Base-by-base conservation (phyloP, 2,113 vertebrate species). In the Ursus arctos region DNA sequence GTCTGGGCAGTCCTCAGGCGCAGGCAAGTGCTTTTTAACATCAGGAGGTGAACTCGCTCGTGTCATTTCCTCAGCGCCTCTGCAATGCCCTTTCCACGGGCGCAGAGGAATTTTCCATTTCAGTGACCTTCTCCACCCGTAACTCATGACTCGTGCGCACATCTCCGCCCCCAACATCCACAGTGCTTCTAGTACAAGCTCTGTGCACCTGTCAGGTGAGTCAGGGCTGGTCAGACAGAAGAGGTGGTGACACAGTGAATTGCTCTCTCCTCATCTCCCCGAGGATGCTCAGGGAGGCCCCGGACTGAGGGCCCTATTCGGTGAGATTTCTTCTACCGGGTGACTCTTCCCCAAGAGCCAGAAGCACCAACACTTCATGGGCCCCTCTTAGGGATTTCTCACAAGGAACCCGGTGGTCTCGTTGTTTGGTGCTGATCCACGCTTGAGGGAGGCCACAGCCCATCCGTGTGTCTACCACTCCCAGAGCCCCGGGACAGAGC, bases 41-140 rank as follows among this genome's bases (percentile, higher is more conserved):
- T n/a, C 83, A 8, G 2, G 33, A 89, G 51, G 63, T 6, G 1
- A 51, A 11, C 51, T 43, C n/a, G 0, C 36, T 3, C 2, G 24
- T 81, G 79, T 88, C 51, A 15, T 59, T 86, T 49, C 40, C 74
- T 65, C 47, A 40, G 16, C 22, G 49, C 71, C 96, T 80, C 59
- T 0, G 11, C 14, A 1, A 11, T 80, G 83, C 92, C 91, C 95
- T 97, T 93, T 74, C 80, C 88, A 31, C 0, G 1, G 22, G n/a
- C 63, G 1, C 67, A 61, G 77, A 77, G 74, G 57, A 36, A 22
- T 82, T 77, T 89, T 61, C 88, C 53, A 24, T 69, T 19, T 51
- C 47, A 6, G 14, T 80, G 95, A 94, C 86, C 67, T 83, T 97
- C 89, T 93, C 88, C 40, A 74, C 47, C 71, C 65, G 10, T 61